phyloP scores from a whole-genome alignment of 2,888 invertebrate genomes.

The Drosophila kambysellisi region DNA sequence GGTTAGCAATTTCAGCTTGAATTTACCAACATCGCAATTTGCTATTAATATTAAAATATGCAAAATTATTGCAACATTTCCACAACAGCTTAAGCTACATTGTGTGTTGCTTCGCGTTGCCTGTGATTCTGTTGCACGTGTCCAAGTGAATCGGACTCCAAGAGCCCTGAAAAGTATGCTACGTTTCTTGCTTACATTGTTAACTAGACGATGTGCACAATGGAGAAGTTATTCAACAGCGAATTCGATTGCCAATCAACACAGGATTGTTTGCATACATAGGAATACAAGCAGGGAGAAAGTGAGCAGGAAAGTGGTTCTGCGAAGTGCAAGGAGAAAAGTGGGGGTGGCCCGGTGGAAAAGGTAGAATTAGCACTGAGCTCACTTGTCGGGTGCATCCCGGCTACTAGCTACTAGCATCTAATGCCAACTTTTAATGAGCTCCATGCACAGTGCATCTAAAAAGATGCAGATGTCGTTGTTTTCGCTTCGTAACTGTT shows the following conservation, averaged over 20 bases:
- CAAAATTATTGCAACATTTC: constrained; percentile 46
- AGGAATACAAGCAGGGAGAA: constrained; percentile 7
- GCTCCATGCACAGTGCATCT: constrained; percentile 23
- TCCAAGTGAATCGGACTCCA: constrained; percentile 18
- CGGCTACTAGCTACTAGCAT: constrained; percentile 10
- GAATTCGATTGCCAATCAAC: constrained; percentile 47
- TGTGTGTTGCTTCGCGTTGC: not conserved
- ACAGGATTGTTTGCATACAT: constrained; percentile 27
- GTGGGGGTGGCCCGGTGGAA: not conserved
- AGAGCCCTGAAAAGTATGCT: constrained; percentile 40
- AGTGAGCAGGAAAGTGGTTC: not conserved
- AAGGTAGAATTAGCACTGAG: constrained; percentile 3
- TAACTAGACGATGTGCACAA: constrained; percentile 16
- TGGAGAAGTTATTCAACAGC: constrained; percentile 27
- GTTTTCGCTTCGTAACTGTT: not conserved
- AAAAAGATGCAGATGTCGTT: not conserved
- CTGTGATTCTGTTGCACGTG: constrained; percentile 31
- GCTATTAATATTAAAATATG: constrained; percentile 46
- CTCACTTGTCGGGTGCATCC: constrained; percentile 30
- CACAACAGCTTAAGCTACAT: constrained; percentile 4
- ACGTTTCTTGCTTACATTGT: constrained; percentile 16
- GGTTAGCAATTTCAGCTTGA: constrained; percentile 38
- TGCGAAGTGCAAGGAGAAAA: not conserved
- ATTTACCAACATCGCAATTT: constrained; percentile 38
- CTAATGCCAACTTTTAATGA: constrained; percentile 50